Percentiles rank a stretch among this genome's conserved stretches.
Evolutionary conservation across 1,140 invertebrate genomes (phyloP).

Genomic region (Bombus pyrosoma): DNA sequence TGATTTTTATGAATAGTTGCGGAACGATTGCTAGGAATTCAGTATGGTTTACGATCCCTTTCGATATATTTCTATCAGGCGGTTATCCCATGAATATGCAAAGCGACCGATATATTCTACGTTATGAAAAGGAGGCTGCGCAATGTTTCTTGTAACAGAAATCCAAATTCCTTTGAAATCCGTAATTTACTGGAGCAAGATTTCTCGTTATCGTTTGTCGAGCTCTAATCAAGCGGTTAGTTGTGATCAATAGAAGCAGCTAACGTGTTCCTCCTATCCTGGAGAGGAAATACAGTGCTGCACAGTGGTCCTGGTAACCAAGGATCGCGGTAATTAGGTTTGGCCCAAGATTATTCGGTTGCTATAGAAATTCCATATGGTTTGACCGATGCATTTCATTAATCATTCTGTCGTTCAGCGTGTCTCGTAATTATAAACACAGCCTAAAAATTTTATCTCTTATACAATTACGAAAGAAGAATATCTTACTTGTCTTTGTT

Average conservation of each 20-base stretch:
- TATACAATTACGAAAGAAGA: background rate
- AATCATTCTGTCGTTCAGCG: background rate
- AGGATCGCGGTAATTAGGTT: background rate
- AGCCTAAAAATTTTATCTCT: background rate
- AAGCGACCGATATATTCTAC: background rate
- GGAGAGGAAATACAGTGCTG: too few species aligned
- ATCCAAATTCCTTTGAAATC: background rate
- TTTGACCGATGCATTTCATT: background rate
- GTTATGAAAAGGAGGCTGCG: background rate
- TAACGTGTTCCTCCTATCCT: background rate
- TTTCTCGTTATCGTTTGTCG: slow-evolving; percentile 5
- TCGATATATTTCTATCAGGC: background rate
- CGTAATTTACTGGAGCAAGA: too few species aligned
- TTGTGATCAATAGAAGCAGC: background rate
- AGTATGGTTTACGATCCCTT: background rate
- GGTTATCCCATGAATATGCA: background rate
- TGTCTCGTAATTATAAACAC: background rate
- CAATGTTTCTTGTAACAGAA: background rate
- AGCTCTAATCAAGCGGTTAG: background rate
- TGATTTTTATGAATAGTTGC: background rate
- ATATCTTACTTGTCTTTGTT: background rate
- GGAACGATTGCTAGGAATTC: background rate
- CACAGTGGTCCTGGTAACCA: background rate
- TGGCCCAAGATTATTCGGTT: background rate
- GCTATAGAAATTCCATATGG: background rate